Evolutionary conservation across 2,888 invertebrate genomes (phyloP), one percentile per base, ranked within the genome.

Genomic region (Automeris io): DNA sequence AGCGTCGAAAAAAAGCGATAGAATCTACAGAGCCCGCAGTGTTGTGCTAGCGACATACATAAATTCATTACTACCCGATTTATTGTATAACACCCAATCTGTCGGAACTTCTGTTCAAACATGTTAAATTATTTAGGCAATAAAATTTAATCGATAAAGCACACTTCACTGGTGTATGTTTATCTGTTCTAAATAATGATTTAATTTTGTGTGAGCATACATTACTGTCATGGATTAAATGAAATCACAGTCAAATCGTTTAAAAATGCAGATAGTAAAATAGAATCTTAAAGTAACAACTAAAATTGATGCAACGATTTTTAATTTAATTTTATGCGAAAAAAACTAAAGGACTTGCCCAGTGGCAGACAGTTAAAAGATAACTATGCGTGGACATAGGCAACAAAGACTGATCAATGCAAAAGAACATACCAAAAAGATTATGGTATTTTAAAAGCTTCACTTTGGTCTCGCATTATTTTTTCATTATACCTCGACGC

Each of bases 1-100:
- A 54, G 55, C 53, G 41, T 52, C 52, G 54, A n/a, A 53, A 40
- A 49, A 51, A 69, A 67, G 72, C 71, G 60, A 69, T 55, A 72
- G 74, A 75, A 74, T 72, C 74, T 74, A 72, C 68, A 71, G 69
- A 67, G 54, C 49, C 56, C 46, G 53, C 22, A 29, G 9, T 26
- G 16, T 34, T 29, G 26, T 11, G 39, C 12, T 16, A 39, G 9
- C 29, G 18, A 34, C 39, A 4, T 29, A 34, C 39, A 4, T 29
- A 23, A 32, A 11, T 37, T 23, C 8, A 22, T 18, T 32, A 32
- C 37, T 31, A 37, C 37, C 18, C 37, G 4, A 18, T 16, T 23
- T 32, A 32, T 11, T 37, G 22, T 32, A 32, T 37, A 37, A 32
- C 23, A 18, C 2, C 32, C 32, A 34, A 16, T 29, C 22, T 33